Base-by-base conservation (phyloP, 2,888 invertebrate genomes). In the Sphaerophoria taeniata region DNA sequence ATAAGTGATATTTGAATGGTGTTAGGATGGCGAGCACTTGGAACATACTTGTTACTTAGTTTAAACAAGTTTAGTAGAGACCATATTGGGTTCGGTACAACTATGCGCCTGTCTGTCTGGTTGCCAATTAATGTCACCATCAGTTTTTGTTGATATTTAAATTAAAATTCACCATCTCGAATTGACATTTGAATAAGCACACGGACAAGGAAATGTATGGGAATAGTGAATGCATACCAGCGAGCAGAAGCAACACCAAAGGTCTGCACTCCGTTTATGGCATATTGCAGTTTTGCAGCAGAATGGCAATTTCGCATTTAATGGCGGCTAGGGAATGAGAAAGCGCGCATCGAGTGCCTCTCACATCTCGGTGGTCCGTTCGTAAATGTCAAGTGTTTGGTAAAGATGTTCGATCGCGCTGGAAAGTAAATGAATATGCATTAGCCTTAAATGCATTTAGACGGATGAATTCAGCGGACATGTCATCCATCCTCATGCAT, bases 141-240 rank as follows among this genome's bases (percentile, higher is more conserved):
- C 45, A 24, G 36, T 36, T 56, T 84, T 75, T 76, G 80, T 84
- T 84, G 84, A 84, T 84, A 84, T 84, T 84, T 84, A 84, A 84
- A 84, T 84, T 84, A 84, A 84, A 80, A 72, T 75, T 76, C 75
- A 51, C 72, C 67, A 45, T 61, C 36, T 36, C 60, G 4, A 69
- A 49, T 49, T 80, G 84, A 84, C 80, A 72, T 80, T 84, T 84
- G 80, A 79, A 84, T 80, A 80, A 80, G 56, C 61, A 16, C 31
- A n/a, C 53, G 67, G 67, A 67, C 67, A 67, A 75, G 75, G 72
- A 80, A 80, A 84, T 84, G 80, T 84, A 80, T 84, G 80, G 0
- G 39, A 72, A 84, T 72, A 56, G 61, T 61, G 67, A 61, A 12
- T 53, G 39, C 53, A 53, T 53, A 33, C 16, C 49, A 58, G 6